phyloP scores from a whole-genome alignment of 2,113 vertebrate species.

The Athene cunicularia region DNA sequence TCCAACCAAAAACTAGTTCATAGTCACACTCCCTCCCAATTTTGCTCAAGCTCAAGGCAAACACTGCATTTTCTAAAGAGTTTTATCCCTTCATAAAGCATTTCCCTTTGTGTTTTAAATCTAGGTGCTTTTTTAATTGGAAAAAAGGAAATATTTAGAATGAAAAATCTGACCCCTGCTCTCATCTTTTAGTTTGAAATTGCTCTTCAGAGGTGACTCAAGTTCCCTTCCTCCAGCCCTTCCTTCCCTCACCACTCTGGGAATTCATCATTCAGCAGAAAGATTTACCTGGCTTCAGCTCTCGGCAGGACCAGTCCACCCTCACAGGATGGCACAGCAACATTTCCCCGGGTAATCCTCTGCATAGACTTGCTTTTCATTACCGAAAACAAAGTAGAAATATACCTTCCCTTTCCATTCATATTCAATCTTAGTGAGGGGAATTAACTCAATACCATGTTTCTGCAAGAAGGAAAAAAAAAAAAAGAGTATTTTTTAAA shows the following conservation, averaged over 20 bases:
- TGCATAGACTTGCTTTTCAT: slow-evolving; percentile 74
- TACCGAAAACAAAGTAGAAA: slow-evolving; percentile 80
- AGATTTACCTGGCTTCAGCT: not conserved
- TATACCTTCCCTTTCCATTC: slow-evolving; percentile 74
- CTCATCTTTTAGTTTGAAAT: not conserved
- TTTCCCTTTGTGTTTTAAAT: not conserved
- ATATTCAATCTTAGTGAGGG: slow-evolving; percentile 76
- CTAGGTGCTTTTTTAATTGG: not conserved
- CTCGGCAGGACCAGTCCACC: not conserved
- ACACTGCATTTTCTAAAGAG: not conserved
- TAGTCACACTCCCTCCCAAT: not conserved
- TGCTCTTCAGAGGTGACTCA: not conserved
- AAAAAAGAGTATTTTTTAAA: not conserved
- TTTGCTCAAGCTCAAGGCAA: not conserved
- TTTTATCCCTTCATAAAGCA: not conserved
- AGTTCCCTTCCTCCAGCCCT: not conserved
- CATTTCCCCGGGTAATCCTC: slow-evolving; percentile 78
- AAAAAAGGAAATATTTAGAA: not conserved
- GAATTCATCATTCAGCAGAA: not conserved
- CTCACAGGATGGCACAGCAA: slow-evolving; percentile 65
- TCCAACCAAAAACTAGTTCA: not conserved
- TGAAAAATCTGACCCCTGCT: not conserved
- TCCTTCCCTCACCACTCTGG: not conserved
- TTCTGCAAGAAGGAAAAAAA: slow-evolving; percentile 70
- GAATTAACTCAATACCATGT: slow-evolving; percentile 81